Percentiles rank a stretch among this genome's conserved stretches.
Evolutionary conservation across 2,113 vertebrate species (phyloP).

Genomic region (Nyctereutes procyonoides): DNA sequence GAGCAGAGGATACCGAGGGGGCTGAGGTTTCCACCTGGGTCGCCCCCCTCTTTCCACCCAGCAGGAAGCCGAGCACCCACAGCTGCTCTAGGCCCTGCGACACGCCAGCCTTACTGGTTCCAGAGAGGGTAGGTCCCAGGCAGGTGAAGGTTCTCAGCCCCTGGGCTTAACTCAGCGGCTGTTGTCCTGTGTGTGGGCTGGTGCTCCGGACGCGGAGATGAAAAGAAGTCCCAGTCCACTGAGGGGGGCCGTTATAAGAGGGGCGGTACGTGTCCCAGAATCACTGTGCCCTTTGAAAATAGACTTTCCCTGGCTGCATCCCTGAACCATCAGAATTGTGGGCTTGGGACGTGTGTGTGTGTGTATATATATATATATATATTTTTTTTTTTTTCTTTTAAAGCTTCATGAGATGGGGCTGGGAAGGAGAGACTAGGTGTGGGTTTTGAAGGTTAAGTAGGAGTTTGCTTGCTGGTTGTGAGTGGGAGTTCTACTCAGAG

Average conservation of each 20-base stretch:
- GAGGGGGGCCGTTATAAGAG: neutral
- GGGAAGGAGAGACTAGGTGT: neutral
- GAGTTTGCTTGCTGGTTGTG: neutral
- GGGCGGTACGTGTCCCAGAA: neutral
- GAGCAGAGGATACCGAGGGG: neutral
- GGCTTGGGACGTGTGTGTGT: neutral
- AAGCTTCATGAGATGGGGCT: neutral
- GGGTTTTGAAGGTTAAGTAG: constrained; percentile 20
- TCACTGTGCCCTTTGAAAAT: neutral
- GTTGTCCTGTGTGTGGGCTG: neutral
- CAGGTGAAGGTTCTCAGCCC: no score
- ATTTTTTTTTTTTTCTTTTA: neutral
- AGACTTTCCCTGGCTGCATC: neutral
- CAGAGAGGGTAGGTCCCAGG: neutral
- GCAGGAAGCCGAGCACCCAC: neutral
- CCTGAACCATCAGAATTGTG: neutral
- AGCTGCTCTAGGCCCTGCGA: neutral
- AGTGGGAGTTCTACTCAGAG: neutral
- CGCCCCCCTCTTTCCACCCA: no score
- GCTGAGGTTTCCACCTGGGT: neutral
- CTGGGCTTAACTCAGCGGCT: neutral
- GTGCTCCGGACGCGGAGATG: neutral
- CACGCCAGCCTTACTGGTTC: accelerated
- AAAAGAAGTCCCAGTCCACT: neutral
- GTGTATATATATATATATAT: neutral